Percentiles rank a stretch among this genome's conserved stretches.
These are phyloP conservation scores for Cartodere bifasciata DNA, from an alignment of 2,888 invertebrate genomes.

Conservation along the genomic window DNA sequence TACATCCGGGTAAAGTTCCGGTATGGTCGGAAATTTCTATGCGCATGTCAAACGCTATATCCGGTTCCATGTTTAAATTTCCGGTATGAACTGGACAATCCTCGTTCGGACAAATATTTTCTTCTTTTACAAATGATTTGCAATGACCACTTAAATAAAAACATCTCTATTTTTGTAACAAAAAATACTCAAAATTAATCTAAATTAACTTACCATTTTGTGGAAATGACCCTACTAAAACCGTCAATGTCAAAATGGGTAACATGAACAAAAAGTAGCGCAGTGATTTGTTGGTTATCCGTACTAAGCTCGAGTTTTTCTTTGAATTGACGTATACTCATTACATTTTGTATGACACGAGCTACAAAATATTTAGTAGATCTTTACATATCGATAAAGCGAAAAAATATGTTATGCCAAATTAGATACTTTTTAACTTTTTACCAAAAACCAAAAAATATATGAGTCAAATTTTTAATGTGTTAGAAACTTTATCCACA, in stretches of 20 bases:
- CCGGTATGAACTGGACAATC: constrained; percentile 30
- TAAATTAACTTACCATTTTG: constrained; percentile 33
- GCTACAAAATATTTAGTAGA: too few species aligned
- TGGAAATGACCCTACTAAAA: constrained; percentile 27
- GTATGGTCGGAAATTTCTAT: constrained; percentile 56
- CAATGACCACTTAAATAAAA: constrained; percentile 15
- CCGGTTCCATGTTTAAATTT: constrained; percentile 26
- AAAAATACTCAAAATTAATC: background rate
- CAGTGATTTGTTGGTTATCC: constrained; percentile 50
- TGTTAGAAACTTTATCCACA: too few species aligned
- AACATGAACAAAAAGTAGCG: constrained; percentile 51
- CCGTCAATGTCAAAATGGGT: constrained; percentile 62
- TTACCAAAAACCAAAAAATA: constrained; percentile 7
- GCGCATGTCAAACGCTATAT: constrained; percentile 43
- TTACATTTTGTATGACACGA: constrained; percentile 40
- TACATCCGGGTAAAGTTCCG: constrained; percentile 46
- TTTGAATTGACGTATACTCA: constrained; percentile 47
- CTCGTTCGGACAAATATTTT: constrained; percentile 27
- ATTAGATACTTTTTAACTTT: too few species aligned
- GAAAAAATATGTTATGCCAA: too few species aligned
- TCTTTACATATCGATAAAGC: too few species aligned
- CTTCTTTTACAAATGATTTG: constrained; percentile 19
- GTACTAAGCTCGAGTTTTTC: constrained; percentile 32
- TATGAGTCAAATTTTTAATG: too few species aligned
- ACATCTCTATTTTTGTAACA: constrained; percentile 2